Evolutionary conservation across 1,140 invertebrate genomes (phyloP).

Genomic region (Platyscapa corneri): DNA sequence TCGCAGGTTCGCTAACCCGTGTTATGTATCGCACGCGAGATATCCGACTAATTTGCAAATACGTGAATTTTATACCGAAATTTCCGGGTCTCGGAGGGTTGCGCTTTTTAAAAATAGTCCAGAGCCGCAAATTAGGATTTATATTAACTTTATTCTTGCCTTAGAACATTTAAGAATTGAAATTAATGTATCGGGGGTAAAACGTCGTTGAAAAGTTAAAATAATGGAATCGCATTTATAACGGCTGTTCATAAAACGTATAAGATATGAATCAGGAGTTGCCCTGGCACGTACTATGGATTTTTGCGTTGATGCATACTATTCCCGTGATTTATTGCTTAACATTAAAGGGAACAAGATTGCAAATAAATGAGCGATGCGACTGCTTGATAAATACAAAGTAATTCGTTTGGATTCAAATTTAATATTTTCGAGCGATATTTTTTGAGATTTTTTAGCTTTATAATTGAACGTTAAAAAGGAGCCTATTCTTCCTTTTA

Average conservation of each 20-base stretch:
- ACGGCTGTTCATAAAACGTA: neutral
- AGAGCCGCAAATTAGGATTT: neutral
- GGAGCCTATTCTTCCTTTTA: neutral
- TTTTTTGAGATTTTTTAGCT: no score
- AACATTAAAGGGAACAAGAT: neutral
- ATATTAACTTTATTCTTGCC: neutral
- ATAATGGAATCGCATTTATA: neutral
- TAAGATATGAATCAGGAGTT: neutral
- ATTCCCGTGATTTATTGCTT: neutral
- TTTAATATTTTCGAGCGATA: no score
- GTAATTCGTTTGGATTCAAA: neutral
- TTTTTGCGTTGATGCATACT: conserved; percentile 1
- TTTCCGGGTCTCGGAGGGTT: neutral
- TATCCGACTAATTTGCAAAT: neutral
- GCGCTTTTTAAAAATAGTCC: neutral
- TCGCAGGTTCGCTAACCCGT: no score
- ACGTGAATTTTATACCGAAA: neutral
- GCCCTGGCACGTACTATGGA: neutral
- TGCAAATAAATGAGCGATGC: neutral
- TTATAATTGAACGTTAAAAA: neutral
- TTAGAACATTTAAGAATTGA: conserved; percentile 1
- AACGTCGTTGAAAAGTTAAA: conserved; percentile 7
- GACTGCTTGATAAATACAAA: neutral
- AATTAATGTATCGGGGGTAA: conserved; percentile 1
- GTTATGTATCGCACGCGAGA: neutral